Conservation (phyloP, 2,797 vertebrate species). For the Cynodonichthys magdalenae region DNA sequence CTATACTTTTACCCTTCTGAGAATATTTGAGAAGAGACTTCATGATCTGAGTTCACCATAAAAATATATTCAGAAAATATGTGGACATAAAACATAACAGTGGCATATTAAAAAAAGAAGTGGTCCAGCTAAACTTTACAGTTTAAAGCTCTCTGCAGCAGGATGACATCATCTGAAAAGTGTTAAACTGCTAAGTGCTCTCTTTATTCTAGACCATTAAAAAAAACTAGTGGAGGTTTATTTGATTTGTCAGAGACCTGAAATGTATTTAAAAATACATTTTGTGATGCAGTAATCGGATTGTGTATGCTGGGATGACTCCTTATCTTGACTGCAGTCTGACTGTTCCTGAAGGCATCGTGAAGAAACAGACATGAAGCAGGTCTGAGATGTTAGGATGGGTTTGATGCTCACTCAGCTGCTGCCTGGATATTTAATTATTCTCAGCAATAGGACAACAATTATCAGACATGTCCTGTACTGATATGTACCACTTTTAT, state of each 20-base stretch:
- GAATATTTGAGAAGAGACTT: too few species aligned
- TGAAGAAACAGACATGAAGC: neutral
- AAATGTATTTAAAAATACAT: constrained; percentile 44
- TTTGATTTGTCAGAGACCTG: constrained; percentile 33
- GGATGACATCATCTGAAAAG: constrained; percentile 12
- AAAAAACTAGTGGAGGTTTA: constrained; percentile 9
- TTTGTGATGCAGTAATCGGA: constrained; percentile 37
- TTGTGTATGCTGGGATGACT: constrained; percentile 10
- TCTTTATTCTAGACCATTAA: constrained; percentile 6
- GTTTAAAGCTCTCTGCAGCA: neutral
- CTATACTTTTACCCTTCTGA: too few species aligned
- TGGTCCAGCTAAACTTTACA: too few species aligned
- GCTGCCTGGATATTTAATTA: neutral
- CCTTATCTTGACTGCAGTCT: constrained; percentile 11
- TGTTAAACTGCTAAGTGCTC: constrained; percentile 9
- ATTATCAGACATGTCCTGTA: neutral
- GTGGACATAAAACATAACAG: too few species aligned
- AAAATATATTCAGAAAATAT: too few species aligned
- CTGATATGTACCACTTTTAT: too few species aligned
- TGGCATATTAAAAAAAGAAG: too few species aligned
- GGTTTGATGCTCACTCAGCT: neutral
- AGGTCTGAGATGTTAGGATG: neutral
- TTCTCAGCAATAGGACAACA: neutral
- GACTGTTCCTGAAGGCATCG: constrained; percentile 36
- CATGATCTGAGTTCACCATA: too few species aligned